Evolutionary conservation across 2,113 vertebrate genomes (phyloP).

Genomic region (Prochilodus magdalenae): DNA sequence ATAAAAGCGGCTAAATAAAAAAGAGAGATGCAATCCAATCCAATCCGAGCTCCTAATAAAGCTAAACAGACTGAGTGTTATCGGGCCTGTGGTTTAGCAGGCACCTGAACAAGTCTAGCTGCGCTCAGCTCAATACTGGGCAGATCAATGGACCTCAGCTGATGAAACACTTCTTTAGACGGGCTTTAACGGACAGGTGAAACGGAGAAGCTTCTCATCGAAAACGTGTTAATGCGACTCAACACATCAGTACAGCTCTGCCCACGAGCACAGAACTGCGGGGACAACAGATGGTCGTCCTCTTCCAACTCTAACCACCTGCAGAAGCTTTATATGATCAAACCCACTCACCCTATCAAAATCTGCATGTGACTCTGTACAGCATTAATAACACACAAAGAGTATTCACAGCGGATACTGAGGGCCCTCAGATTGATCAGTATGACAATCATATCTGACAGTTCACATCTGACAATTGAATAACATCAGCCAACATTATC

Average conservation of each 20-base stretch:
- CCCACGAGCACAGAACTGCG: neutral
- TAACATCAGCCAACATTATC: too few species aligned
- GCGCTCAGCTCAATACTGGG: neutral
- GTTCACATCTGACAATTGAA: too few species aligned
- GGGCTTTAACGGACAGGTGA: neutral
- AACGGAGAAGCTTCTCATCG: neutral
- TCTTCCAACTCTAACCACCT: neutral
- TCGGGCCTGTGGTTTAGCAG: neutral
- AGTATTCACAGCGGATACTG: too few species aligned
- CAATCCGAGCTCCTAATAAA: neutral
- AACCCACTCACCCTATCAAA: neutral
- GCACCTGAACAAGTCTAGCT: neutral
- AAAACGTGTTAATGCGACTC: neutral
- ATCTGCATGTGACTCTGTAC: neutral
- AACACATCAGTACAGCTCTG: neutral
- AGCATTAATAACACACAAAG: neutral
- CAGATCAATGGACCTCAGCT: neutral
- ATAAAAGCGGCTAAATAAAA: too few species aligned
- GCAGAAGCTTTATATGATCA: neutral
- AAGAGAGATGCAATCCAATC: too few species aligned
- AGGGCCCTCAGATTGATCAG: too few species aligned
- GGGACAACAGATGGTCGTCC: neutral
- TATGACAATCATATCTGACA: too few species aligned
- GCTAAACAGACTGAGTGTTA: neutral
- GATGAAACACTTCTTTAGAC: constrained; percentile 6